phyloP scores from a whole-genome alignment of 2,888 invertebrate species.

The Flexamia atlantica region DNA sequence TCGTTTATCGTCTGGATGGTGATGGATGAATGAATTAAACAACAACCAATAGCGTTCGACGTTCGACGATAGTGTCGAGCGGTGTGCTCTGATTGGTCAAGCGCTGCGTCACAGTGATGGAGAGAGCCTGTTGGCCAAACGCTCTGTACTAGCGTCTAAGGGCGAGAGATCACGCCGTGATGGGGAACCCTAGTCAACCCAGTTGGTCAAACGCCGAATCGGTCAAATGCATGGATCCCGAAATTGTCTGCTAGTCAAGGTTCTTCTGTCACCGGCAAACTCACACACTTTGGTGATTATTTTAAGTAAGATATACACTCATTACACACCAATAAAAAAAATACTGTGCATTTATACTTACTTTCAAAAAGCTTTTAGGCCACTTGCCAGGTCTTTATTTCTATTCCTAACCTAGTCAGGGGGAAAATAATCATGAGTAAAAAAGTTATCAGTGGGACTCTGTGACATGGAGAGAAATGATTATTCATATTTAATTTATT shows the following conservation, averaged over 20 bases:
- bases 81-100: no score
- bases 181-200: no score
- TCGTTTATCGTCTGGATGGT: no score
- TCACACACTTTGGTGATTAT: background rate
- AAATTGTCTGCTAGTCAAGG: background rate
- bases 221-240: no score
- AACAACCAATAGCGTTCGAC: no score
- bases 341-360: background rate
- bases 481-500: slow-evolving; percentile 1
- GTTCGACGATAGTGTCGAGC: no score
- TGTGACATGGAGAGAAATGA: background rate
- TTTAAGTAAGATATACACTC: background rate
- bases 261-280: background rate
- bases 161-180: no score
- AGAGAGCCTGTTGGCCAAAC: no score
- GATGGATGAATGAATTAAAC: no score
- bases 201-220: no score
- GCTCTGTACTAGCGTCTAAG: no score
- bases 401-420: background rate
- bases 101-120: no score
- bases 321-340: background rate
- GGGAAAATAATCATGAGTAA: background rate
- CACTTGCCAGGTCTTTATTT: background rate
- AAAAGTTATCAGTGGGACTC: slow-evolving; percentile 1
- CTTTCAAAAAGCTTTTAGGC: background rate